phyloP scores from a whole-genome alignment of 2,888 invertebrate genomes.

The Branchipolynoe longqiensis region DNA sequence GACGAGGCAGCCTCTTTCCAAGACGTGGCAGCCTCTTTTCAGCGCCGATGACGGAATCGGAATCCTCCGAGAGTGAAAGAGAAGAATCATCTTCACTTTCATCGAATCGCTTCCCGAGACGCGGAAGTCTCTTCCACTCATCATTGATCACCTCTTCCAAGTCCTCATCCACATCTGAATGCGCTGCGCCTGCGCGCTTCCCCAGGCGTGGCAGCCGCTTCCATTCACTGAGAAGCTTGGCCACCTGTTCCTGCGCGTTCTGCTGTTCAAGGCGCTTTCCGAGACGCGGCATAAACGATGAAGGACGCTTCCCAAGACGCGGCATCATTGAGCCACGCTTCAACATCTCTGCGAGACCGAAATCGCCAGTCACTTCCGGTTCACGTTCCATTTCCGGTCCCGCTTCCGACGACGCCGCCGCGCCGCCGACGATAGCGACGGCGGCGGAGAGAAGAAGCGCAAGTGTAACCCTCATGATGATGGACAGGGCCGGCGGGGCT shows the following conservation, averaged over 20 bases:
- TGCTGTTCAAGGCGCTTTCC: constrained; percentile 15
- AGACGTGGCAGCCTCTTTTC: constrained; percentile 33
- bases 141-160: no score
- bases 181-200: constrained; percentile 2
- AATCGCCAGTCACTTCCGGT: not conserved
- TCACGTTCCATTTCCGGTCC: not conserved
- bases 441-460: not conserved
- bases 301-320: constrained; percentile 13
- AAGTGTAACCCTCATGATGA: not conserved
- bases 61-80: not conserved
- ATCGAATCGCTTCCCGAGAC: constrained; percentile 7
- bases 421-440: not conserved
- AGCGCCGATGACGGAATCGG: not conserved
- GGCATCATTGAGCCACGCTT: constrained; percentile 43
- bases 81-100: not conserved
- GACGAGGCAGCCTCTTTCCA: constrained; percentile 3
- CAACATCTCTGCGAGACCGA: not conserved
- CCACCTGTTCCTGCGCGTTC: not conserved
- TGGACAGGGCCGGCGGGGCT: not conserved
- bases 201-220: constrained; percentile 38
- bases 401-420: not conserved
- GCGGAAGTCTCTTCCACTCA: constrained; percentile 15
- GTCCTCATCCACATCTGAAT: not conserved
- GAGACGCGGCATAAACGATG: constrained; percentile 4
- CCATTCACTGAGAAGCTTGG: constrained; percentile 1